These are phyloP conservation scores for Epinephelus cyanopodus DNA, from an alignment of 2,113 vertebrate genomes.

Conservation along the genomic window DNA sequence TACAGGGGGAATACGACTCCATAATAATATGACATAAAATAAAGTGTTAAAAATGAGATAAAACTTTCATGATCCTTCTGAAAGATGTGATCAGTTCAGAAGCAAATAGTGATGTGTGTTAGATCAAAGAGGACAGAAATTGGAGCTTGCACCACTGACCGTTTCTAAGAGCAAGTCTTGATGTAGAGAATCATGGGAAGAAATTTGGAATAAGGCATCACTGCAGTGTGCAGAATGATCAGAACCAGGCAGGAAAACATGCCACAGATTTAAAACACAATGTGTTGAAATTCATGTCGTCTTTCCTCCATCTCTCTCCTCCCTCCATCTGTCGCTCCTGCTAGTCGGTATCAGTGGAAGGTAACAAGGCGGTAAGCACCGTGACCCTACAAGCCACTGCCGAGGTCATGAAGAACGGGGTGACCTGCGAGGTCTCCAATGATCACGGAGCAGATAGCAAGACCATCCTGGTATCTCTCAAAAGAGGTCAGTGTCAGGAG, in stretches of 20 bases:
- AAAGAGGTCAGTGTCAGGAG: slow-evolving; percentile 70
- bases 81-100: slow-evolving; percentile 21
- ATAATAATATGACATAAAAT: slow-evolving; percentile 22
- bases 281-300: background rate
- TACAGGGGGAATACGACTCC: background rate
- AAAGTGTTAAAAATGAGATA: slow-evolving; percentile 21
- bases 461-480: slow-evolving; percentile 74
- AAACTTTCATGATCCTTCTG: slow-evolving; percentile 38
- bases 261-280: background rate
- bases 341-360: slow-evolving; percentile 75
- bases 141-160: background rate
- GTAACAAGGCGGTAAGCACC: slow-evolving; percentile 83
- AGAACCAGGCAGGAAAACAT: background rate
- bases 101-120: slow-evolving; percentile 22
- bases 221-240: background rate
- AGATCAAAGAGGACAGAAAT: slow-evolving; percentile 29
- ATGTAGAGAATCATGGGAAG: background rate
- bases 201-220: background rate
- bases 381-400: slow-evolving; percentile 82
- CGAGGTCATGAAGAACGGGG: slow-evolving; percentile 79
- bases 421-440: slow-evolving; percentile 85
- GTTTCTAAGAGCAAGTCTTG: background rate
- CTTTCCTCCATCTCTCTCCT: background rate
- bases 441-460: slow-evolving; percentile 69
- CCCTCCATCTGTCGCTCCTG: background rate